Evolutionary conservation across 2,888 invertebrate genomes (phyloP).

Genomic region (Blastobasis lacticolella): DNA sequence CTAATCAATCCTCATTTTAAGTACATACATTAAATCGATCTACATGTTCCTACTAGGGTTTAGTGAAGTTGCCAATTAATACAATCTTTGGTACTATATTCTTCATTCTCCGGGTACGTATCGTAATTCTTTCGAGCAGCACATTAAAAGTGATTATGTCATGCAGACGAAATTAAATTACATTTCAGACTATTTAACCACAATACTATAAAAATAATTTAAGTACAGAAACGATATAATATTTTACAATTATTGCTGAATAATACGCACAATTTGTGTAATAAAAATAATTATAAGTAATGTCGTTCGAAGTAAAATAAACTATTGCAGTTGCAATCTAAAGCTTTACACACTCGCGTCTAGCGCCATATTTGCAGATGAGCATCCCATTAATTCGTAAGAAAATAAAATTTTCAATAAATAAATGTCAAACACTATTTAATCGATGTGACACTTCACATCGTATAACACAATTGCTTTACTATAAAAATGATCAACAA

Average conservation of each 20-base stretch:
- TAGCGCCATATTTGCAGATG: constrained; percentile 72
- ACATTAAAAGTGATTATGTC: constrained; percentile 35
- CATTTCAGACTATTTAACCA: constrained; percentile 7
- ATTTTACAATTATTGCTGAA: constrained; percentile 13
- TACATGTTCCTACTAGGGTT: too few relatives aligned
- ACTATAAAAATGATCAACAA: constrained; percentile 73
- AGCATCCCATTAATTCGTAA: constrained; percentile 62
- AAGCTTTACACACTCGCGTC: constrained; percentile 37
- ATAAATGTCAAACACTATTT: constrained; percentile 72
- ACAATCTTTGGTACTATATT: constrained; percentile 12
- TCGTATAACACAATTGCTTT: constrained; percentile 70
- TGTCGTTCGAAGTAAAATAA: constrained; percentile 18
- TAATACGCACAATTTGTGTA: constrained; percentile 10
- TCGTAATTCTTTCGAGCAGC: constrained; percentile 34
- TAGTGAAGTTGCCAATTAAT: too few relatives aligned
- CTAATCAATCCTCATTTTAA: too few relatives aligned
- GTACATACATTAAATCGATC: too few relatives aligned
- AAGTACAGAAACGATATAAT: constrained; percentile 42
- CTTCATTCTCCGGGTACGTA: constrained; percentile 1
- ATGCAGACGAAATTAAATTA: constrained; percentile 36
- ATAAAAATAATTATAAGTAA: constrained; percentile 13
- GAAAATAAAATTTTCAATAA: constrained; percentile 74
- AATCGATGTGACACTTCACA: constrained; percentile 66
- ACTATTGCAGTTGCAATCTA: constrained; percentile 22
- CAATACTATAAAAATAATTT: constrained; percentile 20